Evolutionary conservation across 2,888 invertebrate genomes (phyloP).

Genomic region (Eupithecia dodoneata): DNA sequence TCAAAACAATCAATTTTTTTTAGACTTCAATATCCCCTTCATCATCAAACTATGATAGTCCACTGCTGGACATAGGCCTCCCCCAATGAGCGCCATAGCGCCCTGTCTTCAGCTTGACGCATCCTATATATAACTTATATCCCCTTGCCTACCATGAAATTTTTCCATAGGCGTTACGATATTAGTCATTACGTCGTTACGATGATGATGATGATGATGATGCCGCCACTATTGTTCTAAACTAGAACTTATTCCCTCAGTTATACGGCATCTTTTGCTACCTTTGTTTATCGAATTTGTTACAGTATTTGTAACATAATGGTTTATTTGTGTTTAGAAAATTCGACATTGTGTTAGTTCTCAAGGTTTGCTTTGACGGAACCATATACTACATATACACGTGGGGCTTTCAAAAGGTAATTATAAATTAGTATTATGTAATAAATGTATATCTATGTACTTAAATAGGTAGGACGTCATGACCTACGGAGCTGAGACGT

Average conservation of each 20-base stretch:
- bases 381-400: not conserved
- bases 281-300: conserved; percentile 1
- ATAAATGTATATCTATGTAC: not conserved
- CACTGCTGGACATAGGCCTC: too few relatives aligned
- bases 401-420: conserved; percentile 2
- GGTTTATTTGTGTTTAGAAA: conserved; percentile 2
- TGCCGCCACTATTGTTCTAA: not conserved
- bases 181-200: not conserved
- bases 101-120: too few relatives aligned
- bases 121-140: too few relatives aligned
- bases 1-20: too few relatives aligned
- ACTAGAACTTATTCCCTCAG: not conserved
- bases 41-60: too few relatives aligned
- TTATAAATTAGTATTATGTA: not conserved
- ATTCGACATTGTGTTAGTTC: conserved; percentile 1
- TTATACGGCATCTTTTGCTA: conserved; percentile 1
- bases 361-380: conserved; percentile 9
- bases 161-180: not conserved
- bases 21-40: too few relatives aligned
- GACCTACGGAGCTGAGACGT: too few relatives aligned
- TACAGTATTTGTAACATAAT: conserved; percentile 2
- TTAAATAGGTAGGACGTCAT: too few relatives aligned
- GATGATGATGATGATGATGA: conserved; percentile 1
- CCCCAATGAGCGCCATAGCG: too few relatives aligned
- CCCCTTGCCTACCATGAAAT: not conserved